Percentiles rank a stretch among this genome's conserved stretches.
Conservation (phyloP, 1,140 invertebrate genomes). For the Drosophila mauritiana region DNA sequence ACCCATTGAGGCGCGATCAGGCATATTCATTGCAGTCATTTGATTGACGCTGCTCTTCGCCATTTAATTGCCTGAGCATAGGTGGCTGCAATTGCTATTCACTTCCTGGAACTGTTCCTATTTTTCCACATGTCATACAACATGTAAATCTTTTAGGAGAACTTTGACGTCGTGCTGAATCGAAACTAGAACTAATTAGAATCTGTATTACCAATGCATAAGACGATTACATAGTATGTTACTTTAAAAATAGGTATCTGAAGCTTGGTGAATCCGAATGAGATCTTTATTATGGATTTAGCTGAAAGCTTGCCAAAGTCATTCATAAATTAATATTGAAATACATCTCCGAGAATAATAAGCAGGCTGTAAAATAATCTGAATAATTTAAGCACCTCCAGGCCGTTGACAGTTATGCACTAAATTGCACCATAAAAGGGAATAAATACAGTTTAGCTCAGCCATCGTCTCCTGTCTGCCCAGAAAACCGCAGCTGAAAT, state of each 20-base stretch:
- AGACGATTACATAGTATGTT: no score
- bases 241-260: no score
- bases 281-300: no score
- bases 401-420: constrained; percentile 22
- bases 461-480: constrained; percentile 24
- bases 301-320: no score
- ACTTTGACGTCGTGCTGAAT: background rate
- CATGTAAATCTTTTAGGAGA: background rate
- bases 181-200: background rate
- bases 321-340: background rate
- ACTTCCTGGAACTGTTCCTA: background rate
- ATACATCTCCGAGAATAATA: background rate
- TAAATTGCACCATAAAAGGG: constrained; percentile 23
- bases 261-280: no score
- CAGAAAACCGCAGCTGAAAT: constrained; percentile 45
- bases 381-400: constrained; percentile 27
- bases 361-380: constrained; percentile 2
- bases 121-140: background rate
- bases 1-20: constrained; percentile 21
- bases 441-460: constrained; percentile 17
- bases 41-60: constrained; percentile 29
- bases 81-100: background rate
- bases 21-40: constrained; percentile 32
- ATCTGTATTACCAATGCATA: no score
- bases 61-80: constrained; percentile 29